Evolutionary conservation across 2,888 invertebrate genomes (phyloP), one percentile per base, ranked within the genome.

Genomic region (Lasioglossum morio): DNA sequence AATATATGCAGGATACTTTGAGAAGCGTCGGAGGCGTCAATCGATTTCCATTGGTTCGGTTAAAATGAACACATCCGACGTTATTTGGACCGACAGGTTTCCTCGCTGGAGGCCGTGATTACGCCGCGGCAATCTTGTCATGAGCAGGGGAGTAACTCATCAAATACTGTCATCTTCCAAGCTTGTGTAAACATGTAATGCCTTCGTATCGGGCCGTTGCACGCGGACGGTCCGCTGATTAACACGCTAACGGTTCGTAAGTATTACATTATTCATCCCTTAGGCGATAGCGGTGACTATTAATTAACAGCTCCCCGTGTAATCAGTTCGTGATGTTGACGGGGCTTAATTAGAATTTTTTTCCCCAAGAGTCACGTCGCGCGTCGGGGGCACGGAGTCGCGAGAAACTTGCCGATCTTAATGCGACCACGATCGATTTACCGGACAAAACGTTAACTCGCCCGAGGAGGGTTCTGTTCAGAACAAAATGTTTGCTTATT

Each of bases 161-260:
- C 81, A 79, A 86, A 82, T 82, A 88, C 86, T 78, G 80, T 83
- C 85, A 82, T 84, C 84, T 85, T 85, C 74, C 73, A 76, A 84
- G 79, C 80, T 90, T 86, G 82, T 84, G 87, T 83, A 89, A 88
- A 81, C 83, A 88, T 83, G 83, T 82, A 79, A 85, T 60, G 79
- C 77, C 76, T 57, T 73, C 74, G 43, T 74, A 77, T 80, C 74
- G 63, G 40, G 10, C 43, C 34, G 69, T 27, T 43, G 63, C 46
- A 72, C 57, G 57, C 70, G 72, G 73, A 43, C 63, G 48, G 72
- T 46, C n/a, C 60, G 34, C 70, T 78, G 81, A 86, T 84, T 86
- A 86, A 78, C 85, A 84, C 85, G 84, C 84, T 66, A 84, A 72
- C 77, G 30, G 77, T 57, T 78, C 72, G 46, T 85, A 81, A 84